phyloP scores from a whole-genome alignment of 1,140 invertebrate species.

The Cephus cinctus region DNA sequence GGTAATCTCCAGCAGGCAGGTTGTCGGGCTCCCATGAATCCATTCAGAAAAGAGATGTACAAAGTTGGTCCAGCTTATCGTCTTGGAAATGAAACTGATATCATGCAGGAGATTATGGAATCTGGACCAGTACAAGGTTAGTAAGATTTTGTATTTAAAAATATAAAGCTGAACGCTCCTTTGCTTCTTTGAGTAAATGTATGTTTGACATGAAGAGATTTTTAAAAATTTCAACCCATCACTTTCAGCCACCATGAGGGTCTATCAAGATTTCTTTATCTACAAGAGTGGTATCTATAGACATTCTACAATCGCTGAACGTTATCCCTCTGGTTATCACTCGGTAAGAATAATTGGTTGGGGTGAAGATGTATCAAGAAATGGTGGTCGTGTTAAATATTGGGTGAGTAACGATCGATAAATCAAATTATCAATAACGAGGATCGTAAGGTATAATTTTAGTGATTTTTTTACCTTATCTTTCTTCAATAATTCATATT shows the following conservation, averaged over 20 bases:
- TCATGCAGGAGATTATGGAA: slow-evolving; percentile 87
- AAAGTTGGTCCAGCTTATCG: slow-evolving; percentile 83
- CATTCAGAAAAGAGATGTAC: slow-evolving; percentile 63
- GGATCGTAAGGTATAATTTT: no score
- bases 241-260: slow-evolving; percentile 79
- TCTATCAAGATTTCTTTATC: slow-evolving; percentile 88
- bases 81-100: slow-evolving; percentile 75
- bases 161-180: not conserved
- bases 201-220: not conserved
- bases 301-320: slow-evolving; percentile 60
- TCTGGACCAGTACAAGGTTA: slow-evolving; percentile 94
- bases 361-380: slow-evolving; percentile 70
- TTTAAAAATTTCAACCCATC: slow-evolving; percentile 8
- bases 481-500: slow-evolving; percentile 15
- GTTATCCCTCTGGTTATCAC: slow-evolving; percentile 71
- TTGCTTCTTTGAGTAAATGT: not conserved
- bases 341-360: slow-evolving; percentile 90
- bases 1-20: slow-evolving; percentile 56
- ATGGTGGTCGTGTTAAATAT: slow-evolving; percentile 67
- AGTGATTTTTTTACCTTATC: slow-evolving; percentile 9
- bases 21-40: slow-evolving; percentile 52
- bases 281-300: slow-evolving; percentile 83
- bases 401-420: slow-evolving; percentile 71
- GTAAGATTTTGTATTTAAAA: slow-evolving; percentile 26
- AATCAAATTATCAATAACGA: no score